These are phyloP conservation scores for Sander lucioperca DNA, from an alignment of 2,113 vertebrate genomes.

Conservation along the genomic window DNA sequence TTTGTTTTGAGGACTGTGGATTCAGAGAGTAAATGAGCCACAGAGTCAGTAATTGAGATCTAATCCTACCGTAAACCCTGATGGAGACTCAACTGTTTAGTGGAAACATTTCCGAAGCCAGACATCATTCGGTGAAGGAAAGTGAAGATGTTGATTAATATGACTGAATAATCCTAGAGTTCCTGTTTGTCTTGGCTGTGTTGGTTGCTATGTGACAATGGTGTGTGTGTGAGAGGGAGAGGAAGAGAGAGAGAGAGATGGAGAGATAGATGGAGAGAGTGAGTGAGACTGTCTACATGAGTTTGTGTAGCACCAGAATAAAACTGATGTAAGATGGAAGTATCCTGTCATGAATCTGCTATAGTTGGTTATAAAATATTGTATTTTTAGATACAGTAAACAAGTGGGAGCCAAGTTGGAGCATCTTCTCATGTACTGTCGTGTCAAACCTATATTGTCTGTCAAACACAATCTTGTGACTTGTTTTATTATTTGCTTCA, in stretches of 20 bases:
- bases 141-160: constrained; percentile 76
- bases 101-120: constrained; percentile 81
- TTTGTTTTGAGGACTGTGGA: constrained; percentile 78
- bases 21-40: constrained; percentile 80
- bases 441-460: not conserved
- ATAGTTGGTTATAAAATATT: not conserved
- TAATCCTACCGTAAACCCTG: constrained; percentile 75
- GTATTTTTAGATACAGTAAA: not conserved
- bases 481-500: not conserved
- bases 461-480: too few species aligned
- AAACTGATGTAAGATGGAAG: constrained; percentile 2
- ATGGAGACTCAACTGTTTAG: constrained; percentile 67
- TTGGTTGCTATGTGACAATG: constrained; percentile 55
- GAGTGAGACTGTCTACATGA: too few species aligned
- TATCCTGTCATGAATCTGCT: not conserved
- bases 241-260: not conserved
- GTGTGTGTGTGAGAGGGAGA: constrained; percentile 17
- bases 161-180: constrained; percentile 65
- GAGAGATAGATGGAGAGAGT: constrained; percentile 8
- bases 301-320: not conserved
- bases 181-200: constrained; percentile 78
- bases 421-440: not conserved
- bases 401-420: not conserved
- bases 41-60: constrained; percentile 79
- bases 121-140: constrained; percentile 65